These are phyloP conservation scores for Falco punctatus DNA, from an alignment of 2,113 vertebrate species.

Conservation along the genomic window DNA sequence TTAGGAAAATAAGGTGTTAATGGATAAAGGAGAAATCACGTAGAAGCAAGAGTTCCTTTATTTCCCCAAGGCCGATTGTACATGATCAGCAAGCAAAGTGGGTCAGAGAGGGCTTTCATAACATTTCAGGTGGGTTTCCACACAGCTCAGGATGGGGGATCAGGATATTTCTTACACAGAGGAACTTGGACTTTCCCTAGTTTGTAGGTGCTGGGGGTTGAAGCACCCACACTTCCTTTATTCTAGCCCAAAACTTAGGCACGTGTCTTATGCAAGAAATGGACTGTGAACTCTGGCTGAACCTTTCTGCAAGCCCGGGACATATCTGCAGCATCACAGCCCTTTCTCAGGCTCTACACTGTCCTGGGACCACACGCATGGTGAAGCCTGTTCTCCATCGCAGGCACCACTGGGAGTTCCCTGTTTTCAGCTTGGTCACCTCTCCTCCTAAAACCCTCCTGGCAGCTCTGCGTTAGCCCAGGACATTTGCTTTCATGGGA, in stretches of 20 bases:
- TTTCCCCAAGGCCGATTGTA: not conserved
- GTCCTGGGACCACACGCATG: fast-evolving
- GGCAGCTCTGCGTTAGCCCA: not conserved
- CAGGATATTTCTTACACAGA: not conserved
- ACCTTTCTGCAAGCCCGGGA: not conserved
- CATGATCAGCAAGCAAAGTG: not conserved
- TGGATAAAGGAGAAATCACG: not conserved
- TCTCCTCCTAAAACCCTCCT: not conserved
- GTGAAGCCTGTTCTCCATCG: not conserved
- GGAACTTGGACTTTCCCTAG: not conserved
- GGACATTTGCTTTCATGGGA: not conserved
- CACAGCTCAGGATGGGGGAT: not conserved
- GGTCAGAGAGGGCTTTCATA: not conserved
- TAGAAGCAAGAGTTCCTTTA: not conserved
- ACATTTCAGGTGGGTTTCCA: not conserved
- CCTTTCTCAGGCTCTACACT: not conserved
- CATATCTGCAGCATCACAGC: not conserved
- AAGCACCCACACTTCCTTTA: not conserved
- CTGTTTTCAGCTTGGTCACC: not conserved
- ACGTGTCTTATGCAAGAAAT: not conserved
- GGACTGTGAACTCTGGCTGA: not conserved
- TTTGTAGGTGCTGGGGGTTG: not conserved
- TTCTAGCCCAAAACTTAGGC: not conserved
- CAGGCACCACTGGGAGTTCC: not conserved
- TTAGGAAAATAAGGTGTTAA: conserved; percentile 36